Base-by-base conservation (phyloP, 1,140 invertebrate species). In the Magallana gigas region DNA sequence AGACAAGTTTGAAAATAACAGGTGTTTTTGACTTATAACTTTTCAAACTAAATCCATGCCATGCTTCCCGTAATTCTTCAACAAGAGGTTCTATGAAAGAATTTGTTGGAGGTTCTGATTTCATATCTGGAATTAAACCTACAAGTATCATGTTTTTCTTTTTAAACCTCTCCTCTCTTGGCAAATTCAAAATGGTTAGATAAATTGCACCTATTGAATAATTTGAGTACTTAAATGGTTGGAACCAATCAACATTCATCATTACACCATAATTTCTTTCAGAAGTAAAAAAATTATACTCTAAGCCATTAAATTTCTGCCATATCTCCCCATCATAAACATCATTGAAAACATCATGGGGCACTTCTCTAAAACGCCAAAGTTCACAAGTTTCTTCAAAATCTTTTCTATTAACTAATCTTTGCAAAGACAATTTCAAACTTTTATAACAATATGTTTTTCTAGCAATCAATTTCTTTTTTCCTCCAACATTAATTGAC, bases 321-420 rank as follows among this genome's bases (percentile, higher is more conserved):
- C 88, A 88, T 29, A 88, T 57, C n/a, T 18, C 29, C 5, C 84
- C 88, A 86, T 88, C 88, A 86, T 88, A 86, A 12, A 88, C 59
- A 62, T 88, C 86, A 48, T 18, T 85, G 5, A 88, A 84, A 12
- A 88, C 16, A 59, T 57, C 23, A 12, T n/a, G 5, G 6, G 14
- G n/a, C 36, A 59, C 80, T 86, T 64, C 9, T 18, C 57, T 81
- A 18, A 18, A 57, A 57, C 71, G 62, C 80, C 36, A 76, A 57
- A 60, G 8, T 56, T 88, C 59, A 88, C 87, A 88, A n/a, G 18
- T 76, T 6, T 88, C 29, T 57, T 85, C 58, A 88, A 88, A 88
- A 29, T 83, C 23, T 5, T 8, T 7, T 18, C 36, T 16, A 11
- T 48, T 68, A 6, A 88, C 29, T 11, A 88, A 48, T 48, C 64